phyloP scores from a whole-genome alignment of 1,140 invertebrate species.

The Drosophila leontia region DNA sequence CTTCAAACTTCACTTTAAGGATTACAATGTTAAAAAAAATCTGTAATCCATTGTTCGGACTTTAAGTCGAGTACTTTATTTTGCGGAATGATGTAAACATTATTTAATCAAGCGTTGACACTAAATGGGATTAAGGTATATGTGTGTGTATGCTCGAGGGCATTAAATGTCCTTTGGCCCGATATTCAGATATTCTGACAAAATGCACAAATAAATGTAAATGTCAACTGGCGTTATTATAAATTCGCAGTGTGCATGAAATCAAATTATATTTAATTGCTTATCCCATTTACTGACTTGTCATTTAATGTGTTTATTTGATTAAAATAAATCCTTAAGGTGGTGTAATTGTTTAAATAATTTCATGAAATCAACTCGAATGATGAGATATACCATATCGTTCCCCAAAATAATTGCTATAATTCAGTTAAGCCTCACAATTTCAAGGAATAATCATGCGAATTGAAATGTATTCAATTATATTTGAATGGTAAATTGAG shows the following conservation, averaged over 20 bases:
- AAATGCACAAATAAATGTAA: constrained; percentile 17
- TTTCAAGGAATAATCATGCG: constrained; percentile 1
- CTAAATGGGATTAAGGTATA: constrained; percentile 21
- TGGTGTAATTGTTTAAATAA: background rate
- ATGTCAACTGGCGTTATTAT: constrained; percentile 9
- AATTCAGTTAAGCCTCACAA: constrained; percentile 10
- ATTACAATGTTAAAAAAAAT: constrained; percentile 29
- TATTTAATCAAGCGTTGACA: constrained; percentile 25
- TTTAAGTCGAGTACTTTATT: constrained; percentile 18
- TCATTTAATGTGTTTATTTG: constrained; percentile 10
- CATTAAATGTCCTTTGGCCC: constrained; percentile 7
- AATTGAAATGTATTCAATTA: constrained; percentile 12
- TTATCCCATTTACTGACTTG: background rate
- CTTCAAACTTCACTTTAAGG: constrained; percentile 39
- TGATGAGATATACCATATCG: too few species aligned
- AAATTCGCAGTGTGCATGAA: constrained; percentile 1
- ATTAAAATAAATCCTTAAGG: constrained; percentile 14
- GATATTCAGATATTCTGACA: background rate
- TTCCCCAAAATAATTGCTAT: constrained; percentile 9
- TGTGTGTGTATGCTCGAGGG: background rate
- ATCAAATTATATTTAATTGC: constrained; percentile 27
- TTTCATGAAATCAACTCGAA: background rate
- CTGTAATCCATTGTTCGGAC: constrained; percentile 24
- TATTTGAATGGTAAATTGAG: constrained; percentile 7
- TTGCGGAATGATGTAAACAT: constrained; percentile 12